A percentile compares a stretch with the other conserved stretches of the same genome.
These are phyloP conservation scores for Gadopsis marmoratus DNA, from an alignment of 2,797 vertebrate genomes.

Conservation along the genomic window DNA sequence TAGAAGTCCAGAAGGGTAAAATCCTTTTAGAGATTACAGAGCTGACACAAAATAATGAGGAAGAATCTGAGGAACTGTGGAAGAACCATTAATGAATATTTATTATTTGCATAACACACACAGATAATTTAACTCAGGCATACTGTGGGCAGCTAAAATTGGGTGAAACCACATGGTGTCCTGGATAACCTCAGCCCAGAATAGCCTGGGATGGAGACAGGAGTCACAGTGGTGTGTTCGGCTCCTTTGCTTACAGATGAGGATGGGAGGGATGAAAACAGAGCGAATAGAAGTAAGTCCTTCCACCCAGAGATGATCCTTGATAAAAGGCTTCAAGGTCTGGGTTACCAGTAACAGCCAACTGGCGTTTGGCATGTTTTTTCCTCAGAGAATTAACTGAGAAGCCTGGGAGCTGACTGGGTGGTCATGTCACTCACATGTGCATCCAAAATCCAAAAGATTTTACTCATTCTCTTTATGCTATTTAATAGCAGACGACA, in stretches of 20 bases:
- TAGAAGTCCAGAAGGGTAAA: constrained; percentile 78
- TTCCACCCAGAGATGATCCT: constrained; percentile 52
- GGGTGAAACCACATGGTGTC: constrained; percentile 75
- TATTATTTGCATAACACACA: constrained; percentile 83
- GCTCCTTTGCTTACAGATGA: constrained; percentile 68
- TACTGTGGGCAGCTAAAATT: constrained; percentile 79
- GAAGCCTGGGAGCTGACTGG: constrained; percentile 38
- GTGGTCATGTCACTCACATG: constrained; percentile 64
- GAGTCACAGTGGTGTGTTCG: constrained; percentile 71
- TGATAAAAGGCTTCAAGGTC: constrained; percentile 49
- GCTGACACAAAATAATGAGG: constrained; percentile 80
- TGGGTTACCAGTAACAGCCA: constrained; percentile 42
- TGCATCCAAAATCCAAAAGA: constrained; percentile 22
- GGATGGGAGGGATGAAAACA: constrained; percentile 64
- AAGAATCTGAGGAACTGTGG: constrained; percentile 74
- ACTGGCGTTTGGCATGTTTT: constrained; percentile 50
- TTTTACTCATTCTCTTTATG: constrained; percentile 48
- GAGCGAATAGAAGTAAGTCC: constrained; percentile 50
- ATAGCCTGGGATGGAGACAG: constrained; percentile 75
- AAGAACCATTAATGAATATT: constrained; percentile 84
- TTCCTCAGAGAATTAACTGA: constrained; percentile 42
- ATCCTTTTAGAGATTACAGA: constrained; percentile 77
- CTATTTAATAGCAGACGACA: constrained; percentile 53
- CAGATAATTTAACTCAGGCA: constrained; percentile 81
- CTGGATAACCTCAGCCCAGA: constrained; percentile 81